phyloP scores from a whole-genome alignment of 1,140 invertebrate species.

The Drosophila gunungcola region DNA sequence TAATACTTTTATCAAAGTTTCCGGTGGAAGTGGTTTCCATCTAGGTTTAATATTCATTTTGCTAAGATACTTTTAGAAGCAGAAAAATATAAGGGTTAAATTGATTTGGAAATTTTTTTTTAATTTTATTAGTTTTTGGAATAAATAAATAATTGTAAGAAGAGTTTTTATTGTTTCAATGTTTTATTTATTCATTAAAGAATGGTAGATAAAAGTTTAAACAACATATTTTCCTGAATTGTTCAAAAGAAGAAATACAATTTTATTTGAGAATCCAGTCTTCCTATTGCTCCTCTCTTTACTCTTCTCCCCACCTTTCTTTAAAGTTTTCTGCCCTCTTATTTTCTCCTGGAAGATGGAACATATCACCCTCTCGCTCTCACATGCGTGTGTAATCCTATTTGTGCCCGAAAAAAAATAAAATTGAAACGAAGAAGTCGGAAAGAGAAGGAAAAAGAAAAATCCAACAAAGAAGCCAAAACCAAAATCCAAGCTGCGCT shows the following conservation, averaged over 20 bases:
- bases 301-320: neutral
- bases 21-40: neutral
- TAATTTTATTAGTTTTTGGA: too few relatives aligned
- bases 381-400: slow-evolving; percentile 68
- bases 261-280: too few relatives aligned
- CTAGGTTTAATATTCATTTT: neutral
- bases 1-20: neutral
- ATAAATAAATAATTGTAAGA: too few relatives aligned
- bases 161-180: too few relatives aligned
- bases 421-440: slow-evolving; percentile 23
- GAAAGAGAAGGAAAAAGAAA: slow-evolving; percentile 50
- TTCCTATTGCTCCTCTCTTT: too few relatives aligned
- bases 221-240: too few relatives aligned
- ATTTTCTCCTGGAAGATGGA: slow-evolving; percentile 32
- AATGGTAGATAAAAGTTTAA: too few relatives aligned
- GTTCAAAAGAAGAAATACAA: too few relatives aligned
- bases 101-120: too few relatives aligned
- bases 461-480: slow-evolving; percentile 70
- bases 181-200: too few relatives aligned
- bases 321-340: neutral
- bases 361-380: slow-evolving; percentile 24
- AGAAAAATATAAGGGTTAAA: neutral
- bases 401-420: slow-evolving; percentile 70
- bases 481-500: slow-evolving; percentile 36
- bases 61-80: neutral